Percentiles rank a stretch among this genome's conserved stretches.
phyloP scores from a whole-genome alignment of 2,888 invertebrate species.

The Clostera curtula region DNA sequence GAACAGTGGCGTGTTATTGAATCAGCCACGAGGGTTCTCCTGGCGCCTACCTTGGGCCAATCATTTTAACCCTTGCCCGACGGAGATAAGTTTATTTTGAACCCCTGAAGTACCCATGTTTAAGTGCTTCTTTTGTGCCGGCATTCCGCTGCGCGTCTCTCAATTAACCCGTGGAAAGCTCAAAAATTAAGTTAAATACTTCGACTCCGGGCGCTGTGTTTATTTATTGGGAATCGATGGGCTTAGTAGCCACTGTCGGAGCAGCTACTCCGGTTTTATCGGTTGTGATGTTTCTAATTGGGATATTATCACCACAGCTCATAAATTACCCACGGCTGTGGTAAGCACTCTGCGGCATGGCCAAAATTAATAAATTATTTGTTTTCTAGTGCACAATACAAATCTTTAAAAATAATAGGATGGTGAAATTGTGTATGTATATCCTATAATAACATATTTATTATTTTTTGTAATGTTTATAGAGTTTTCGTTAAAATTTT shows the following conservation, averaged over 20 bases:
- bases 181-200: slow-evolving; percentile 76
- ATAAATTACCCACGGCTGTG: no score
- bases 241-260: slow-evolving; percentile 53
- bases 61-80: slow-evolving; percentile 70
- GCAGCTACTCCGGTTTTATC: slow-evolving; percentile 43
- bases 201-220: slow-evolving; percentile 57
- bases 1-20: slow-evolving; percentile 60
- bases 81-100: slow-evolving; percentile 73
- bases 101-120: slow-evolving; percentile 62
- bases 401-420: no score
- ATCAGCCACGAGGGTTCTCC: slow-evolving; percentile 53
- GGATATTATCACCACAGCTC: no score
- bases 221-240: slow-evolving; percentile 64
- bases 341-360: no score
- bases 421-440: no score
- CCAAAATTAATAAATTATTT: no score
- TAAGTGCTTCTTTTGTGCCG: slow-evolving; percentile 74
- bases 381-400: no score
- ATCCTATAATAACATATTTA: no score
- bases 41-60: slow-evolving; percentile 56
- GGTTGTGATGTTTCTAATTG: slow-evolving; percentile 13
- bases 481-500: no score
- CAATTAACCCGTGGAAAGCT: slow-evolving; percentile 64
- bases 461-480: no score
- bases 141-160: slow-evolving; percentile 59